These are phyloP conservation scores for Ferrisia virgata DNA, from an alignment of 2,888 invertebrate species.

Conservation along the genomic window DNA sequence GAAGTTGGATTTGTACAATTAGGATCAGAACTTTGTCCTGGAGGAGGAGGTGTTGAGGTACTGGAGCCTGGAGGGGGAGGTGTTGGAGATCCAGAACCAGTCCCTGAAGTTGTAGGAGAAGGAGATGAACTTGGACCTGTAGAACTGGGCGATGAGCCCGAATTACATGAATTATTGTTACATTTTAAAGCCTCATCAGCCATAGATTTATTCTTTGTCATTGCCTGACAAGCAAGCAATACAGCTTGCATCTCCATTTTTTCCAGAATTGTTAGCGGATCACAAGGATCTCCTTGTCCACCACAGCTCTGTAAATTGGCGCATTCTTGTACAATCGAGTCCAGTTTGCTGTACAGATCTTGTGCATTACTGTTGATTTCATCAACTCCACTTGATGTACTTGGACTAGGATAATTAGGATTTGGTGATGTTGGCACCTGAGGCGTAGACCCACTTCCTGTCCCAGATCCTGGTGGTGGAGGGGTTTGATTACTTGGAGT, in stretches of 20 bases:
- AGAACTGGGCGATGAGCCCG: background rate
- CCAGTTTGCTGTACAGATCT: background rate
- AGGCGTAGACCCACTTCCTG: background rate
- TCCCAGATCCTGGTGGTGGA: background rate
- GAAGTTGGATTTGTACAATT: no score
- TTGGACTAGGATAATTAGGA: background rate
- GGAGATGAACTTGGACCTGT: background rate
- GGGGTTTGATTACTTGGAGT: background rate
- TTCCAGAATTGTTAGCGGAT: background rate
- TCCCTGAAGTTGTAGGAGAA: background rate
- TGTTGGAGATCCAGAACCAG: background rate
- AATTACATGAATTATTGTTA: background rate
- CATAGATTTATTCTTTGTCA: background rate
- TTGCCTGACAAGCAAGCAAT: background rate
- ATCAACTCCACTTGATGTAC: background rate
- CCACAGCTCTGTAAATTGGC: background rate
- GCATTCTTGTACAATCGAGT: background rate
- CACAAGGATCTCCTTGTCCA: background rate
- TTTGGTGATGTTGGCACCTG: background rate
- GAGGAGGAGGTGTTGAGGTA: background rate
- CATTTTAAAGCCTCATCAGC: background rate
- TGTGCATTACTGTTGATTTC: background rate
- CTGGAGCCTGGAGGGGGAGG: background rate
- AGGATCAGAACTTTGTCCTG: no score
- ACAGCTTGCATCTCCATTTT: background rate